A percentile compares a stretch with the other conserved stretches of the same genome.
phyloP scores from a whole-genome alignment of 1,140 invertebrate species.

The Microplitis mediator region DNA sequence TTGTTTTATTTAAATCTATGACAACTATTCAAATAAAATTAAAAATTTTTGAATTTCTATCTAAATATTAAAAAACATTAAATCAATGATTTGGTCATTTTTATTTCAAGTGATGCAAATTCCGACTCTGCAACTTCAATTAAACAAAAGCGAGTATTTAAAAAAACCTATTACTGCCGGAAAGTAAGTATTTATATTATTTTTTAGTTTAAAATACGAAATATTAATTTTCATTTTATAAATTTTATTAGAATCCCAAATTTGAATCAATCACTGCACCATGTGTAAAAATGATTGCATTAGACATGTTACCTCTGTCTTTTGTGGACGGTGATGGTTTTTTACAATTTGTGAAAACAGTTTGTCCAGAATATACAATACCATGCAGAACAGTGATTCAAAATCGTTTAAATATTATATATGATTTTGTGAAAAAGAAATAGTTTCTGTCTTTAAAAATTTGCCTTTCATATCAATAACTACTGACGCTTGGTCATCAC shows the following conservation, averaged over 20 bases:
- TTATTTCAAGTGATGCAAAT: neutral
- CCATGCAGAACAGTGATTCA: too few species aligned
- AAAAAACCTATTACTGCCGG: neutral
- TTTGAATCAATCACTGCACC: neutral
- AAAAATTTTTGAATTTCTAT: neutral
- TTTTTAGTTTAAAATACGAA: neutral
- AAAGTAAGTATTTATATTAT: neutral
- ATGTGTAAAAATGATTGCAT: neutral
- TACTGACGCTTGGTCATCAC: conserved; percentile 14
- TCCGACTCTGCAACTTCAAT: neutral
- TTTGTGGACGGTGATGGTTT: too few species aligned
- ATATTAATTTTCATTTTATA: neutral
- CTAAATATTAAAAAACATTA: neutral
- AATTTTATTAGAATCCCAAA: neutral
- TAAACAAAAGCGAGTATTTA: neutral
- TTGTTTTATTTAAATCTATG: conserved; percentile 6
- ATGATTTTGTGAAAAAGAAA: neutral
- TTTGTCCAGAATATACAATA: too few species aligned
- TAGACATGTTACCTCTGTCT: neutral
- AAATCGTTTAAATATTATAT: neutral
- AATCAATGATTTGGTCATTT: neutral
- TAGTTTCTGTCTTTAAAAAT: neutral
- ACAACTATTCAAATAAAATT: conserved; percentile 26
- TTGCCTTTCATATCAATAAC: conserved; percentile 8
- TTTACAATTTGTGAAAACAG: too few species aligned